These are phyloP conservation scores for Avahi laniger DNA, from an alignment of 2,797 vertebrate species.

Conservation along the genomic window DNA sequence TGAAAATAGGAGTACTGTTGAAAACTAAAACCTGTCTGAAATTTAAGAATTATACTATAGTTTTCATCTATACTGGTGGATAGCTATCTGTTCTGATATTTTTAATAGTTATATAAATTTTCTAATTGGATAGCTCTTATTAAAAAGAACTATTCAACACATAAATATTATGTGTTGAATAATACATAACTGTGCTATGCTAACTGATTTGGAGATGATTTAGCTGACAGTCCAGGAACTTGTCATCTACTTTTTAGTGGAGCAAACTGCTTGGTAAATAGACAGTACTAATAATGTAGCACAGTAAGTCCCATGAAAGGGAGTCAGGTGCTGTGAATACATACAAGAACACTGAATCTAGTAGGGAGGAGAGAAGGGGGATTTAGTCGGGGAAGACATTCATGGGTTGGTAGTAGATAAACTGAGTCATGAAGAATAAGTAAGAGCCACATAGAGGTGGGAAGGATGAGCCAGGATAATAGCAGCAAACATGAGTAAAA, in stretches of 20 bases:
- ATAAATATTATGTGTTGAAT: background rate
- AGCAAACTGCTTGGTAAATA: background rate
- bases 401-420: background rate
- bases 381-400: background rate
- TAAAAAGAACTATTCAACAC: background rate
- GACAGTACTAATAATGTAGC: background rate
- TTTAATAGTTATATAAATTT: background rate
- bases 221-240: background rate
- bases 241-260: background rate
- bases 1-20: background rate
- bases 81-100: background rate
- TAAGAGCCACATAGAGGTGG: background rate
- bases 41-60: background rate
- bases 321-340: background rate
- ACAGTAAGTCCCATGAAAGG: background rate
- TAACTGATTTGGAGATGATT: background rate
- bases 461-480: background rate
- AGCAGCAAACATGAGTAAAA: background rate
- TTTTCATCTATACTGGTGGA: background rate
- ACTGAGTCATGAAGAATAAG: background rate
- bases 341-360: background rate
- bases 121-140: background rate
- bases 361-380: background rate
- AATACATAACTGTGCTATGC: background rate
- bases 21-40: background rate